Conservation (phyloP, 2,113 vertebrate species). For the Bubo blakistoni region DNA sequence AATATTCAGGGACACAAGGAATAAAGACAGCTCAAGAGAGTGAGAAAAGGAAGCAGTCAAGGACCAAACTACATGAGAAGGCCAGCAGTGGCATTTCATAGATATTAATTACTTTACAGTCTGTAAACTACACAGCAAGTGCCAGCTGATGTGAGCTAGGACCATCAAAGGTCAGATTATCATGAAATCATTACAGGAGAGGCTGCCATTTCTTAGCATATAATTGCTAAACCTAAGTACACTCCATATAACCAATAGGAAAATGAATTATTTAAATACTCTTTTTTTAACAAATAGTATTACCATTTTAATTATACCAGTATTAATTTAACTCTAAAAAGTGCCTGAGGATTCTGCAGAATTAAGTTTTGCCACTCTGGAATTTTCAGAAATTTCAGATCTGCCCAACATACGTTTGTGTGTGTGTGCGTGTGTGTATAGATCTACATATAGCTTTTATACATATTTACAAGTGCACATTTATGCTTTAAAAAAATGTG, state of each 20-base stretch:
- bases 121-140: background rate
- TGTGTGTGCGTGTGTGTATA: no score
- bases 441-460: background rate
- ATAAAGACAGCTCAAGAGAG: background rate
- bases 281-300: slow-evolving; percentile 25
- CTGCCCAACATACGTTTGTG: rapidly evolving
- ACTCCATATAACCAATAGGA: slow-evolving; percentile 8
- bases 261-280: slow-evolving; percentile 43
- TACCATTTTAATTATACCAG: slow-evolving; percentile 14
- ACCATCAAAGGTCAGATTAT: slow-evolving; percentile 40
- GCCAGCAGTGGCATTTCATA: slow-evolving; percentile 5
- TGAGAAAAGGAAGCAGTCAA: background rate
- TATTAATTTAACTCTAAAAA: slow-evolving; percentile 17
- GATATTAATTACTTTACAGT: background rate
- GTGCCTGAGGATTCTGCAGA: background rate
- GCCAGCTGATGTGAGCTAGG: background rate
- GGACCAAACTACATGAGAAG: background rate
- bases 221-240: slow-evolving; percentile 18
- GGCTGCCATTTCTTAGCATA: background rate
- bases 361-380: background rate
- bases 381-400: background rate
- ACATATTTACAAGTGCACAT: background rate
- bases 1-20: background rate
- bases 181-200: slow-evolving; percentile 27
- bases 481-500: background rate